These are phyloP conservation scores for Marasmarcha lunaedactyla DNA, from an alignment of 2,888 invertebrate species.

Conservation along the genomic window DNA sequence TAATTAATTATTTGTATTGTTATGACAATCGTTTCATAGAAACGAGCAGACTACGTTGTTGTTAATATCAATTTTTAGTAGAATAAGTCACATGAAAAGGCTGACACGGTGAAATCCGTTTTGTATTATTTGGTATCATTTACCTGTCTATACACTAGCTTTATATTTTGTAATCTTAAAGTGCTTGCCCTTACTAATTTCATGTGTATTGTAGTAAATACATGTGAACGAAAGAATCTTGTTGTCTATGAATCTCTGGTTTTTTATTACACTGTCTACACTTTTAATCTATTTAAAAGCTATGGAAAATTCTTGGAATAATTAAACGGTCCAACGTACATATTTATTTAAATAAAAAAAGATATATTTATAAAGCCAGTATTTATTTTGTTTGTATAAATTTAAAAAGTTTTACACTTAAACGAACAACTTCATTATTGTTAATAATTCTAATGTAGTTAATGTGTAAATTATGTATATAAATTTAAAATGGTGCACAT, in stretches of 20 bases:
- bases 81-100: conserved; percentile 61
- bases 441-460: conserved; percentile 50
- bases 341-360: too few relatives aligned
- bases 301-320: too few relatives aligned
- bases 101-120: conserved; percentile 37
- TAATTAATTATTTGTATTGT: conserved; percentile 58
- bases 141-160: neutral
- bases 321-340: too few relatives aligned
- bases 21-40: conserved; percentile 62
- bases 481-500: conserved; percentile 51
- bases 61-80: conserved; percentile 61
- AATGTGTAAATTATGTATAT: conserved; percentile 63
- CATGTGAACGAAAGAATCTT: too few relatives aligned
- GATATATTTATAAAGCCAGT: too few relatives aligned
- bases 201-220: too few relatives aligned
- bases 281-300: too few relatives aligned
- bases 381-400: too few relatives aligned
- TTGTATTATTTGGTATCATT: conserved; percentile 20
- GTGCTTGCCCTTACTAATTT: too few relatives aligned
- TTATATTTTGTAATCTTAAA: neutral
- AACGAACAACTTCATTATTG: conserved; percentile 26
- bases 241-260: too few relatives aligned
- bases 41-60: conserved; percentile 56
- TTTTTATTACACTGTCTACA: too few relatives aligned
- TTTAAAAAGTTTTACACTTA: neutral